Evolutionary conservation across 2,113 vertebrate genomes (phyloP).

Genomic region (Poeciliopsis prolifica): DNA sequence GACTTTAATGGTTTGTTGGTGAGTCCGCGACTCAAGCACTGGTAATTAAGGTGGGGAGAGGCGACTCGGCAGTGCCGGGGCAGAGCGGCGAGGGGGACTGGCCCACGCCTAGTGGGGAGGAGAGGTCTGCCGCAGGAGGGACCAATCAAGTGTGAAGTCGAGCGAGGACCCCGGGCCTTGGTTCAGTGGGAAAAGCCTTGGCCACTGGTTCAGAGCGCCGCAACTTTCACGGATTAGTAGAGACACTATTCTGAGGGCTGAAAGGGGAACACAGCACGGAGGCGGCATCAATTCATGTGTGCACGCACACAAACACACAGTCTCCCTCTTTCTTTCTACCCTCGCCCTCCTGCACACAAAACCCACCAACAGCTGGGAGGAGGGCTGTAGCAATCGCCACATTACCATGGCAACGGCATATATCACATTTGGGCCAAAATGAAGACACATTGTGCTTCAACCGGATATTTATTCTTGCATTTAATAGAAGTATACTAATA

Average conservation of each 20-base stretch:
- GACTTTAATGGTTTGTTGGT: slow-evolving; percentile 66
- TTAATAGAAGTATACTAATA: slow-evolving; percentile 78
- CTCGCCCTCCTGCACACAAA: slow-evolving; percentile 63
- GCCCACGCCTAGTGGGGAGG: slow-evolving; percentile 94
- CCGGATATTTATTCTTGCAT: slow-evolving; percentile 79
- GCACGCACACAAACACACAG: slow-evolving; percentile 76
- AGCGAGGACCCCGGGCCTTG: slow-evolving; percentile 90
- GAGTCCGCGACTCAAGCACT: slow-evolving; percentile 73
- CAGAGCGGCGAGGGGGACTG: slow-evolving; percentile 88
- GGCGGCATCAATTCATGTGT: slow-evolving; percentile 91
- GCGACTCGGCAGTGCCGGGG: slow-evolving; percentile 89
- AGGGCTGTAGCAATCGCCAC: slow-evolving; percentile 88
- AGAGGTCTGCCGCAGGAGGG: slow-evolving; percentile 91
- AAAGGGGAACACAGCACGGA: slow-evolving; percentile 98
- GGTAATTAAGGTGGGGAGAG: slow-evolving; percentile 92
- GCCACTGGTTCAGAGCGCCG: slow-evolving; percentile 94
- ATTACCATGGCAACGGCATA: slow-evolving; percentile 96
- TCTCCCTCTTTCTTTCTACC: slow-evolving; percentile 37
- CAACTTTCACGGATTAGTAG: slow-evolving; percentile 99
- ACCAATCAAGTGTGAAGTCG: slow-evolving; percentile 98
- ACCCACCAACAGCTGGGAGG: slow-evolving; percentile 96
- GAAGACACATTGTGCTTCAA: slow-evolving; percentile 87
- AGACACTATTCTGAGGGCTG: slow-evolving; percentile 95
- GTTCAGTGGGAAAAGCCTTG: slow-evolving; percentile 97
- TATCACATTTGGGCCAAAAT: slow-evolving; percentile 94